Evolutionary conservation across 2,797 vertebrate genomes (phyloP), one percentile per base, ranked within the genome.

Genomic region (Bradypus variegatus): DNA sequence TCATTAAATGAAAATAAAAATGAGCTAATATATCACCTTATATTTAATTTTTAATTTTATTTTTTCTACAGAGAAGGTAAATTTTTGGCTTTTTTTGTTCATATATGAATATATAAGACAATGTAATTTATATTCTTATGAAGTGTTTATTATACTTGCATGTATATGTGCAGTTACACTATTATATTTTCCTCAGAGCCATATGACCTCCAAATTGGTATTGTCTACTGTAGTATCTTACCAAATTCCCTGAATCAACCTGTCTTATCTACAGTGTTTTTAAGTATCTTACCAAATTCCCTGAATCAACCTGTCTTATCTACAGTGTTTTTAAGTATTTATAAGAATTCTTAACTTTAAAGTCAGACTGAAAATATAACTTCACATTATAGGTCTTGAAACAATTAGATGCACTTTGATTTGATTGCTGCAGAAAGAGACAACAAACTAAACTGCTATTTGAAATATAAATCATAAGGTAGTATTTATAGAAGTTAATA

Each of bases 1-100:
- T 93, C 21, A 77, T n/a, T 89, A 70, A 81, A 50, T 69, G 36
- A 91, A 86, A 70, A 77, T 70, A 89, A 88, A 88, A 88, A n/a
- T 88, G 41, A 13, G 31, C 31, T 86, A 38, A 94, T 55, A 77
- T 91, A 65, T 78, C 48, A 78, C 48, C 29, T 89, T 79, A 60
- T 19, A 82, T 85, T 82, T 77, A 86, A 50, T 83, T 79, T 75
- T 69, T 78, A 86, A 64, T 45, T 91, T 73, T 75, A 58, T 87
- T 86, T 60, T 91, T 81, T 77, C 29, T 91, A 50, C 33, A 89
- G 60, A 70, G 60, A 15, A 53, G 50, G 50, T 15, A 45, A 45
- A 45, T 45, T 45, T 45, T 45, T 45, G 41, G 41, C 41, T 45
- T 45, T 45, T 45, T 45, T 53, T 53, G 53, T 16, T 53, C 53